Conservation (phyloP, 2,888 invertebrate species). For the Sarcophaga variegata region DNA sequence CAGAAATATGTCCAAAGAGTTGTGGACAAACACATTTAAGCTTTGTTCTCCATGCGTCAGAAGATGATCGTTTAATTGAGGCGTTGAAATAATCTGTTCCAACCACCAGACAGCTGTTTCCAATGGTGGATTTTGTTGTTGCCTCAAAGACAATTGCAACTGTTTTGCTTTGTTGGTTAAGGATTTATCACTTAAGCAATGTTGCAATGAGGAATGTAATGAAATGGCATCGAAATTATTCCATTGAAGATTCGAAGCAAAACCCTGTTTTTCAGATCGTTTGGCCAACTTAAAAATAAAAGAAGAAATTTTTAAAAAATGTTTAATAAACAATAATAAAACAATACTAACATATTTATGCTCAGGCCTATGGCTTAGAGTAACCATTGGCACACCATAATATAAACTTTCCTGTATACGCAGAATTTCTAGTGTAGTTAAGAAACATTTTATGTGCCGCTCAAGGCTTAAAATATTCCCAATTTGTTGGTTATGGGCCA, state of each 20-base stretch:
- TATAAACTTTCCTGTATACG: conserved; percentile 44
- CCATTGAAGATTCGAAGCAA: conserved; percentile 15
- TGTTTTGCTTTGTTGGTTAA: background rate
- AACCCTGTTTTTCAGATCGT: conserved; percentile 33
- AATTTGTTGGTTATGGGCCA: background rate
- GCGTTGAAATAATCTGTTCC: conserved; percentile 40
- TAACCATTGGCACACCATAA: conserved; percentile 28
- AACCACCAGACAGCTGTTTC: conserved; percentile 57
- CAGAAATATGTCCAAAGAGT: conserved; percentile 36
- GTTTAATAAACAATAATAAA: background rate
- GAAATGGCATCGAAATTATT: conserved; percentile 4
- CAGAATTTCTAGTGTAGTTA: conserved; percentile 40
- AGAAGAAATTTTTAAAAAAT: background rate
- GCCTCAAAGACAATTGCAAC: conserved; percentile 12
- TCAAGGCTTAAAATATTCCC: background rate
- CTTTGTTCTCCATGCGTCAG: background rate
- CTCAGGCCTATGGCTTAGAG: conserved; percentile 29
- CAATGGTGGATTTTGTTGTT: conserved; percentile 37
- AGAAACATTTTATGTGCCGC: conserved; percentile 17
- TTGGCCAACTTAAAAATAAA: conserved; percentile 43
- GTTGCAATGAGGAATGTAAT: background rate
- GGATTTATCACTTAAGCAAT: conserved; percentile 6
- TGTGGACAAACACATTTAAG: conserved; percentile 13
- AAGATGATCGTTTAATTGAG: conserved; percentile 45
- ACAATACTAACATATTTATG: conserved; percentile 50